Base-by-base conservation (phyloP, 53 echinoderm and acorn worm species). In the Echinometra lucunter region DNA sequence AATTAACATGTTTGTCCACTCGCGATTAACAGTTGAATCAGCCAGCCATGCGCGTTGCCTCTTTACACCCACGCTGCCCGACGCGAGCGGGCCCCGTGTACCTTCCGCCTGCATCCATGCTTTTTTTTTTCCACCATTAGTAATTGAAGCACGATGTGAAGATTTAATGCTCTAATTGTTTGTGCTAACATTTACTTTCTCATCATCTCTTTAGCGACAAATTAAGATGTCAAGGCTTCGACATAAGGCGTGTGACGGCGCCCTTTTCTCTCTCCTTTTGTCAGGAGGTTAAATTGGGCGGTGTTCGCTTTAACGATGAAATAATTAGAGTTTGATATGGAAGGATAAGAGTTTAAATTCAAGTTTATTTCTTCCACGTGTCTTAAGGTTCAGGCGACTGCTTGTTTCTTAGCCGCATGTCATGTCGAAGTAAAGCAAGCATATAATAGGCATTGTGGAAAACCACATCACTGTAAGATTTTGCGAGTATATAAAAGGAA, bases 181-280 rank as follows among this genome's bases (percentile, higher is more conserved):
- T 83, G 94, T 63, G 82, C 66, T 94, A 94, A 94, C 85, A 83
- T 94, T 94, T 94, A 94, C 27, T 94, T 66, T 94, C 83, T 94
- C 94, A 83, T 94, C 56, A 94, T 35, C 82, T 83, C 37, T 83
- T 78, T 83, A 82, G 40, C 85, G 82, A 37, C 82, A 83, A 94
- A 83, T 94, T 83, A 94, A 94, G 85, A 82, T 83, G 85, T 83
- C 85, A 94, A 83, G 85, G 94, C n/a, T 85, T 94, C 44, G 66
- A 60, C 45, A 63, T 37, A 63, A 94, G n/a, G 63, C 60, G 93
- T 40, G 58, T 83, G 94, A 78, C 27, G 49, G 15, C 85, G 28
- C 6, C 27, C 47, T 85, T 49, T 49, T 25, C 12, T 85, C 28
- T 85, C 12, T 27, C 85, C 2, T n/a, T 49, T 49, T 85, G 85